A percentile compares a stretch with the other conserved stretches of the same genome.
These are phyloP conservation scores for Pegoplata infirma DNA, from an alignment of 2,888 invertebrate genomes.

Conservation along the genomic window DNA sequence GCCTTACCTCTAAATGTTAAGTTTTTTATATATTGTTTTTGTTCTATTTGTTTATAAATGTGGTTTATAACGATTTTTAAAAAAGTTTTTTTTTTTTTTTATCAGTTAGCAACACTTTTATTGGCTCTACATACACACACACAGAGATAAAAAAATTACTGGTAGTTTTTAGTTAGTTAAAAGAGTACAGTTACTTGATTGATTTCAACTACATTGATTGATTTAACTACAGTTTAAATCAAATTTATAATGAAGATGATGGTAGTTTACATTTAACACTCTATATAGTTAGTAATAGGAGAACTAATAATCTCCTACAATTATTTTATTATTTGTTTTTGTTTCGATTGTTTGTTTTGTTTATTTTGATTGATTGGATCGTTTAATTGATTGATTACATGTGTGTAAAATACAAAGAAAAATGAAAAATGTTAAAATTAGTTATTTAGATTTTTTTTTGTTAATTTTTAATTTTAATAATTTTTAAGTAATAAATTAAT, in stretches of 20 bases:
- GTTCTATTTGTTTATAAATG: slow-evolving; percentile 10
- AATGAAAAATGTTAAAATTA: slow-evolving; percentile 30
- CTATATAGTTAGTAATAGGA: slow-evolving; percentile 22
- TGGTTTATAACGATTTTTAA: neutral
- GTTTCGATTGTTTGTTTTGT: neutral
- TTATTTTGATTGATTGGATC: slow-evolving; percentile 7
- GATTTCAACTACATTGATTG: neutral
- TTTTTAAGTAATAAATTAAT: slow-evolving; percentile 27
- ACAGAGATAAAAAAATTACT: too few species aligned
- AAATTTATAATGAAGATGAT: neutral
- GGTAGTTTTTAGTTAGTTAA: slow-evolving; percentile 3
- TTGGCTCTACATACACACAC: slow-evolving; percentile 49
- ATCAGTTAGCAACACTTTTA: slow-evolving; percentile 29
- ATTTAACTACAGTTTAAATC: neutral
- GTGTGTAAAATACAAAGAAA: slow-evolving; percentile 35
- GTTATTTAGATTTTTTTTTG: too few species aligned
- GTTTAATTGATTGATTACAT: slow-evolving; percentile 12
- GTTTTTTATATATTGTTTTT: slow-evolving; percentile 52
- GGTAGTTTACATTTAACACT: slow-evolving; percentile 2
- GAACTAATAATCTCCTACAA: slow-evolving; percentile 14
- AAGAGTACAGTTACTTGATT: slow-evolving; percentile 15
- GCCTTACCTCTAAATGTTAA: slow-evolving; percentile 67
- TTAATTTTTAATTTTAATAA: slow-evolving; percentile 17
- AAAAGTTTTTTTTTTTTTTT: slow-evolving; percentile 24
- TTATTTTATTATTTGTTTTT: neutral